Percentiles rank a stretch among this genome's conserved stretches.
Conservation (phyloP, 2,888 invertebrate genomes). For the Agrotis ipsilon region DNA sequence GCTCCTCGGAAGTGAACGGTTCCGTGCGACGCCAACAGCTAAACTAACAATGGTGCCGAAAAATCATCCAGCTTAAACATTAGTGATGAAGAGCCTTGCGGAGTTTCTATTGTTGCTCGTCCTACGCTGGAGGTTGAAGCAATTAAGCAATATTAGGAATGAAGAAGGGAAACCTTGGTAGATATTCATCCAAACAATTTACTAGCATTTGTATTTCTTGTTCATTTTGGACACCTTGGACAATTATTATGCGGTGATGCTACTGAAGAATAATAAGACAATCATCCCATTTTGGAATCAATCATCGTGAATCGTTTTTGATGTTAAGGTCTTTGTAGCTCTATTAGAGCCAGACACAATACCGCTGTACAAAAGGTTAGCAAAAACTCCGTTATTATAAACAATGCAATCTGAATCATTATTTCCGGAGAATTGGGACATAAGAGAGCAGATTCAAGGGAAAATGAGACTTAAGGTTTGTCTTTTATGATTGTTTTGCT, state of each 20-base stretch:
- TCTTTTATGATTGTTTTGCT: constrained; percentile 44
- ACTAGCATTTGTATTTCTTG: constrained; percentile 54
- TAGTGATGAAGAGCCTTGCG: constrained; percentile 74
- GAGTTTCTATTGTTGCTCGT: constrained; percentile 81
- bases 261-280: constrained; percentile 42
- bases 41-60: constrained; percentile 79
- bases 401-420: constrained; percentile 70
- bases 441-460: constrained; percentile 33
- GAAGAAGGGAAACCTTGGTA: constrained; percentile 80
- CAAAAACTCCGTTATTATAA: constrained; percentile 70
- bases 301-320: constrained; percentile 34
- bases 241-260: constrained; percentile 56
- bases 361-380: constrained; percentile 65
- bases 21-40: constrained; percentile 73
- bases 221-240: constrained; percentile 61
- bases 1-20: constrained; percentile 83
- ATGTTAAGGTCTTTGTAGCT: constrained; percentile 48
- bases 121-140: constrained; percentile 80
- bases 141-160: constrained; percentile 85
- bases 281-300: constrained; percentile 35
- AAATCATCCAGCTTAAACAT: constrained; percentile 77
- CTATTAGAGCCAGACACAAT: constrained; percentile 57
- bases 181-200: constrained; percentile 64
- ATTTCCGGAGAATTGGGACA: constrained; percentile 70
- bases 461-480: constrained; percentile 49